Evolutionary conservation across 1,140 invertebrate species (phyloP).

Genomic region (Branchinecta lynchi): DNA sequence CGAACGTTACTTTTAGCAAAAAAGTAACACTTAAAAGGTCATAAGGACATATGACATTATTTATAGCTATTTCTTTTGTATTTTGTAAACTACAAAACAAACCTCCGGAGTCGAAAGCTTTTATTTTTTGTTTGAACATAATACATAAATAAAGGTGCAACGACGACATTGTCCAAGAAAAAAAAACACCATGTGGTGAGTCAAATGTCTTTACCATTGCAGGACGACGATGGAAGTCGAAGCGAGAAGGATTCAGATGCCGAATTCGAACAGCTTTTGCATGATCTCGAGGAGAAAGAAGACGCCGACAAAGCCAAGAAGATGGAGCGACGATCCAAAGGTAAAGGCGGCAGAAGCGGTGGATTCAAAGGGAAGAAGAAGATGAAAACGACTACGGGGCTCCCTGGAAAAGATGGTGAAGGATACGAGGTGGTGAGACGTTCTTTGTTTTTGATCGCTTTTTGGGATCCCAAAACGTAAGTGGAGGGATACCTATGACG

Average conservation of each 20-base stretch:
- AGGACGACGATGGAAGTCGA: conserved; percentile 56
- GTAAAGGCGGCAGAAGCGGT: conserved; percentile 78
- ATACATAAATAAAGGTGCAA: background rate
- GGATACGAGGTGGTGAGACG: conserved; percentile 45
- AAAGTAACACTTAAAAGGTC: no score
- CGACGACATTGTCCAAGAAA: background rate
- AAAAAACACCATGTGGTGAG: background rate
- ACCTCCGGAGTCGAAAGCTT: no score
- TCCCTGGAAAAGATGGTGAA: conserved; percentile 57
- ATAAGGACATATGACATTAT: no score
- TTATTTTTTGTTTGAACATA: background rate
- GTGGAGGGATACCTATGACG: no score
- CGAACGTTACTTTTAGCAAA: no score
- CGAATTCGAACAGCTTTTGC: conserved; percentile 86
- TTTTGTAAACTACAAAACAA: no score
- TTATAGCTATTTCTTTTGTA: no score
- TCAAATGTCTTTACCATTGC: conserved; percentile 38
- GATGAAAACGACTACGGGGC: conserved; percentile 64
- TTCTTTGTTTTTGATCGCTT: conserved; percentile 21
- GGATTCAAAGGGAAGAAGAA: conserved; percentile 85
- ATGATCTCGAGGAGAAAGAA: conserved; percentile 61
- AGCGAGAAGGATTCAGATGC: conserved; percentile 76
- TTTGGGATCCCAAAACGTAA: no score
- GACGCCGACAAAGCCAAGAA: conserved; percentile 30
- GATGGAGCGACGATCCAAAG: conserved; percentile 50